Percentiles rank a stretch among this genome's conserved stretches.
Conservation (phyloP, 2,888 invertebrate species). For the Sycophila texana region DNA sequence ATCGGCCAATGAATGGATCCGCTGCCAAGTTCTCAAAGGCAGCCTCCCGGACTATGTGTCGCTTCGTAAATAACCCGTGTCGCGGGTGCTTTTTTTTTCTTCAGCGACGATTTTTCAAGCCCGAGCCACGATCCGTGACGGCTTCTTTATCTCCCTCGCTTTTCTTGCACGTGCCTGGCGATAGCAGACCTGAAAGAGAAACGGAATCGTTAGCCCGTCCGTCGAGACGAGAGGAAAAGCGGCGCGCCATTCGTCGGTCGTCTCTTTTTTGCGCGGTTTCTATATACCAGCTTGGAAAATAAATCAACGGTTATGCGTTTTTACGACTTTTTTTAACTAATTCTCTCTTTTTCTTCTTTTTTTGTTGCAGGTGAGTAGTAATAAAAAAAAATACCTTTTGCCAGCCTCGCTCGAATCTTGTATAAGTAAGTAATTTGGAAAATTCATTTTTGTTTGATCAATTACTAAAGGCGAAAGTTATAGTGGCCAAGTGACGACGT, state of each 20-base stretch:
- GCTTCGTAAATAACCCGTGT: not conserved
- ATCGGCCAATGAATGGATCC: not conserved
- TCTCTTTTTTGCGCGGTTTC: no score
- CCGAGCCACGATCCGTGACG: not conserved
- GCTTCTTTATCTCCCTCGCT: no score
- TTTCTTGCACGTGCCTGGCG: no score
- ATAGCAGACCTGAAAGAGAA: no score
- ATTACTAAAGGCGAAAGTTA: no score
- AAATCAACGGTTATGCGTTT: not conserved
- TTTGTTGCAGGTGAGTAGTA: not conserved
- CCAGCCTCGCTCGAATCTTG: not conserved
- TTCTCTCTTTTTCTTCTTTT: not conserved
- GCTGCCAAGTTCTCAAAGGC: constrained; percentile 2
- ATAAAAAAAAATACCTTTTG: not conserved
- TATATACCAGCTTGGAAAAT: no score
- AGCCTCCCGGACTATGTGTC: not conserved
- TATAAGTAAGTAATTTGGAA: not conserved
- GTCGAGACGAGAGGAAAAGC: no score
- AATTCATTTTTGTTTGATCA: no score
- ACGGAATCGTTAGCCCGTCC: no score
- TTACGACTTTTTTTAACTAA: not conserved
- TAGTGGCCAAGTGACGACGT: no score
- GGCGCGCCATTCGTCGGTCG: no score
- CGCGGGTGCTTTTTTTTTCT: not conserved
- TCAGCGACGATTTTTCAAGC: not conserved